Evolutionary conservation across 2,113 vertebrate species (phyloP).

Genomic region (Gallinago undulata): DNA sequence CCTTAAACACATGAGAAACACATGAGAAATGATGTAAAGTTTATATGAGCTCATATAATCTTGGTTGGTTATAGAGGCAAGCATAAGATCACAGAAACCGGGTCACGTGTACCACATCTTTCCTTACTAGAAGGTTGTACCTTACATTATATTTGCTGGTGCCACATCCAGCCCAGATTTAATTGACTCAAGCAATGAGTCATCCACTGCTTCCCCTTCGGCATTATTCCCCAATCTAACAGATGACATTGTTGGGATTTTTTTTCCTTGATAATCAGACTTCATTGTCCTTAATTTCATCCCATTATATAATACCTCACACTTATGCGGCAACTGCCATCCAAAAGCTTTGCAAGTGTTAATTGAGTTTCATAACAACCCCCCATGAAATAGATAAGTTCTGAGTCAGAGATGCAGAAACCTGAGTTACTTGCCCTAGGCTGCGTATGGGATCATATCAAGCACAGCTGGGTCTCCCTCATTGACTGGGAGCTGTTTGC

Average conservation of each 20-base stretch:
- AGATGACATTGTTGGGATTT: conserved; percentile 28
- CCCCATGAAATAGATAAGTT: conserved; percentile 16
- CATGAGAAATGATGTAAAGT: conserved; percentile 52
- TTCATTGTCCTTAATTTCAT: conserved; percentile 65
- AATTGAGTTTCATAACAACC: conserved; percentile 44
- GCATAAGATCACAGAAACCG: conserved; percentile 43
- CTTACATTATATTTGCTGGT: conserved; percentile 15
- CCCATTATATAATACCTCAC: conserved; percentile 62
- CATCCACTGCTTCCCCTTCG: neutral
- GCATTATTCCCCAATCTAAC: conserved; percentile 38
- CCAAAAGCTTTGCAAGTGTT: conserved; percentile 46
- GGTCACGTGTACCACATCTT: conserved; percentile 4
- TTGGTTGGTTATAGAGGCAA: conserved; percentile 7
- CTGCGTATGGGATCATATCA: neutral
- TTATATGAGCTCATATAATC: conserved; percentile 54
- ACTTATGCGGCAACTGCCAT: neutral
- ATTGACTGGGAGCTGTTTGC: neutral
- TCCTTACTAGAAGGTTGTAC: conserved; percentile 6
- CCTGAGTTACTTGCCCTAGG: neutral
- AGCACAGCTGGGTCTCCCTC: neutral
- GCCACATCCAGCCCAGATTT: conserved; percentile 51
- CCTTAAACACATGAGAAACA: conserved; percentile 48
- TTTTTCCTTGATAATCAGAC: conserved; percentile 43
- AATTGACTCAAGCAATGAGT: conserved; percentile 56
- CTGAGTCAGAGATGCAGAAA: conserved; percentile 41